Percentiles rank a stretch among this genome's conserved stretches.
These are phyloP conservation scores for Parazoanthus swiftii DNA, from an alignment of 92 coral and sea anemone species.

Conservation along the genomic window DNA sequence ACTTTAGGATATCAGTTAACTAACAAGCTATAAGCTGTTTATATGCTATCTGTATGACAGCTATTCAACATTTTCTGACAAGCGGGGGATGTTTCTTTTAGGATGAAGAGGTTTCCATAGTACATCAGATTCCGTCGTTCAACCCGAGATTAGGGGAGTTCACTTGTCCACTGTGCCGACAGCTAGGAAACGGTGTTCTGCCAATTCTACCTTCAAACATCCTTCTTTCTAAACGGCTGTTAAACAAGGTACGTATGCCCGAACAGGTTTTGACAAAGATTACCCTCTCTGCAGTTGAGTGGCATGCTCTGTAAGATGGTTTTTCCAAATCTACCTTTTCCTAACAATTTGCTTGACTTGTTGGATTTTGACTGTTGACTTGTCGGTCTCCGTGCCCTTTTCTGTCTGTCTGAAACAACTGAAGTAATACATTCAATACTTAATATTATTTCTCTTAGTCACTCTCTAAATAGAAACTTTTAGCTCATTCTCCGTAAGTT, in stretches of 20 bases:
- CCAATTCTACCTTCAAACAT: constrained; percentile 86
- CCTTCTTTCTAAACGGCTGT: constrained; percentile 47
- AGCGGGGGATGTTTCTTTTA: constrained; percentile 2
- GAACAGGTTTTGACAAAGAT: background rate
- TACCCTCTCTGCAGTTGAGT: background rate
- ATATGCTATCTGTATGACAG: too few relatives aligned
- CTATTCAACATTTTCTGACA: background rate
- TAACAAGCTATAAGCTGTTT: too few relatives aligned
- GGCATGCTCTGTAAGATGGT: background rate
- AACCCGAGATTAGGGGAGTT: constrained; percentile 90
- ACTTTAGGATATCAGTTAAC: too few relatives aligned
- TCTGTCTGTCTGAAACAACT: too few relatives aligned
- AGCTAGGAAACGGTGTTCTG: constrained; percentile 82
- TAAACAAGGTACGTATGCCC: constrained; percentile 50
- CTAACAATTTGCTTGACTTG: background rate
- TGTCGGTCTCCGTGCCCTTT: too few relatives aligned
- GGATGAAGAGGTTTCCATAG: constrained; percentile 77
- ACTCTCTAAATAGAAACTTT: too few relatives aligned
- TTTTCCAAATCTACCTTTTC: too few relatives aligned
- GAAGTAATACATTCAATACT: too few relatives aligned
- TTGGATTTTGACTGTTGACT: too few relatives aligned
- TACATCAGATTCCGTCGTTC: constrained; percentile 70
- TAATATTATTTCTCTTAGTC: too few relatives aligned
- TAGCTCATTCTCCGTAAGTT: too few relatives aligned
- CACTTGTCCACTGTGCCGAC: constrained; percentile 95